A percentile compares a stretch with the other conserved stretches of the same genome.
Evolutionary conservation across 1,140 invertebrate species (phyloP).

Genomic region (Drosophila parabipectinata): DNA sequence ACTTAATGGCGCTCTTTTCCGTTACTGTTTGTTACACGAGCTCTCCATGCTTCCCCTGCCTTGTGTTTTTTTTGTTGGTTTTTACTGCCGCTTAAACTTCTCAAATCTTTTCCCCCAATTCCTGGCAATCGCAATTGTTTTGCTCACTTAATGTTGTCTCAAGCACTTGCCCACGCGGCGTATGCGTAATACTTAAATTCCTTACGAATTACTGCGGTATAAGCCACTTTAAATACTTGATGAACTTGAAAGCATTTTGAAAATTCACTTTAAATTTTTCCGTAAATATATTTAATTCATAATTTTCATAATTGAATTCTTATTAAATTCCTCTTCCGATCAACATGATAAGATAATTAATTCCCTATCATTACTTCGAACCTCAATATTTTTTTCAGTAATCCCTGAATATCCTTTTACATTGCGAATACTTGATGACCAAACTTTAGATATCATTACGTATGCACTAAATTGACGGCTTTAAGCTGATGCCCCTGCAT

Average conservation of each 20-base stretch:
- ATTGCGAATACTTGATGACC: slow-evolving; percentile 18
- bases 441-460: slow-evolving; percentile 11
- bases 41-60: slow-evolving; percentile 4
- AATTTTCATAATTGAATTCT: too few species aligned
- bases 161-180: slow-evolving; percentile 29
- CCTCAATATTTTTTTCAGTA: not conserved
- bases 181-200: slow-evolving; percentile 39
- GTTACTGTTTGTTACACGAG: slow-evolving; percentile 21
- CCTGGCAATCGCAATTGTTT: slow-evolving; percentile 40
- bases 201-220: not conserved
- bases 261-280: too few species aligned
- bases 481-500: slow-evolving; percentile 12
- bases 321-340: too few species aligned
- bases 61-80: not conserved
- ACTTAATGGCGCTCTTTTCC: slow-evolving; percentile 63
- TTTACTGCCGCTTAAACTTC: slow-evolving; percentile 17
- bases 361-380: not conserved
- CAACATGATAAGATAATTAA: not conserved
- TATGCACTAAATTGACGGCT: slow-evolving; percentile 23
- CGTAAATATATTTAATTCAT: too few species aligned
- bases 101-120: slow-evolving; percentile 39
- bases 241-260: too few species aligned
- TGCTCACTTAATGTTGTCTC: slow-evolving; percentile 53
- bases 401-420: not conserved
- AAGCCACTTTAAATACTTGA: not conserved